Base-by-base conservation (phyloP, 1,140 invertebrate genomes). In the Coptotermes formosanus region DNA sequence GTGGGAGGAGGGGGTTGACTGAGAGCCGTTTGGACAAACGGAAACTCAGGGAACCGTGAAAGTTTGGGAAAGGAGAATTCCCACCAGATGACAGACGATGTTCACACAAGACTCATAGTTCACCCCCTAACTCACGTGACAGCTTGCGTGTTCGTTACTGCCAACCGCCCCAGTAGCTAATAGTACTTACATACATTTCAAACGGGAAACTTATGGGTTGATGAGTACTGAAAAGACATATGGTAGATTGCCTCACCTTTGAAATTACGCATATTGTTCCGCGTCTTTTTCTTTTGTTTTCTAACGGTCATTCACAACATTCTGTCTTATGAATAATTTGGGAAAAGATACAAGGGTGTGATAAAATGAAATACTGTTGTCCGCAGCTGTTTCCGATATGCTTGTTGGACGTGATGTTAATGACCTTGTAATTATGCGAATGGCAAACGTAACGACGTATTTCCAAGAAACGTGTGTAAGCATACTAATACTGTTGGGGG, bases 21-120 rank as follows among this genome's bases (percentile, higher is more conserved):
- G n/a, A 75, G 64, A 30, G n/a, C 64, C 64, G 64, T 75, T 75
- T 75, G 64, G 64, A 8, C 64, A 75, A 75, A 75, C 64, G 64
- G 64, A n/a, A 75, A 75, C 64, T 75, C 64, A 75, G 25, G n/a
- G 25, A 75, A 75, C n/a, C 64, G 64, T 75, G 64, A 75, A 75
- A 75, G 64, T 75, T 30, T 30, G 25, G 64, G 25, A 9, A 75
- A 75, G 25, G 64, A 30, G n/a, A 14, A 30, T 16, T 75, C n/a
- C 64, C 64, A 75, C 64, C 64, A 75, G 64, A 75, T 75, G 64
- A 75, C 64, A 75, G 64, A 75, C 64, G 64, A 75, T 75, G 64
- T 75, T 75, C 64, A 75, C 64, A 75, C 64, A 75, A 75, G 64
- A 75, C 64, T 25, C 64, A 75, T 75, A 75, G 64, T 30, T 75